These are phyloP conservation scores for Eumacrocentrus americanus DNA, from an alignment of 2,888 invertebrate species.

Conservation along the genomic window DNA sequence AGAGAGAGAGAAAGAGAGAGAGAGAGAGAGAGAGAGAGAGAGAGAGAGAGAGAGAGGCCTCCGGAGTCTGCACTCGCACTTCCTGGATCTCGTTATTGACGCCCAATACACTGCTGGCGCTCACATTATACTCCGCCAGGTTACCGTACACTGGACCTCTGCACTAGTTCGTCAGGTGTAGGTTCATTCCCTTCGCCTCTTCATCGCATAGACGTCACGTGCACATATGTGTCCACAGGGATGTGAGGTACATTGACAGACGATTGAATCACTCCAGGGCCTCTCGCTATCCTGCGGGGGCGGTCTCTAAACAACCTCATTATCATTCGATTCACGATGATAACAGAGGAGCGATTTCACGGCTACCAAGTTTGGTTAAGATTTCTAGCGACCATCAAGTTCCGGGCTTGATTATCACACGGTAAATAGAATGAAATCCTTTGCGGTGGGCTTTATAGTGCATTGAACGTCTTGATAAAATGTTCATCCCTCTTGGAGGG, in stretches of 20 bases:
- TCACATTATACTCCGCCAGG: constrained; percentile 53
- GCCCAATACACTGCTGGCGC: constrained; percentile 54
- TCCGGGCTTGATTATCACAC: background rate
- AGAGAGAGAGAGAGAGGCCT: too few species aligned
- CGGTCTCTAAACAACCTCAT: constrained; percentile 51
- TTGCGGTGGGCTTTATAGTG: too few species aligned
- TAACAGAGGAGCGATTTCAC: constrained; percentile 47
- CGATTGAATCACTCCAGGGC: constrained; percentile 12
- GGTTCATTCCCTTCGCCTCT: background rate
- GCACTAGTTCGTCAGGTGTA: constrained; percentile 1
- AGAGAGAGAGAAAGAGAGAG: constrained; percentile 21
- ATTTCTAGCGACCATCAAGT: background rate
- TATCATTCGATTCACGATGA: constrained; percentile 56
- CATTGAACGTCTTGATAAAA: too few species aligned
- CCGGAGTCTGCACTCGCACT: constrained; percentile 50
- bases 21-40: constrained; percentile 18
- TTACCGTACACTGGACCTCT: constrained; percentile 4
- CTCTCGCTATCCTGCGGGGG: constrained; percentile 8
- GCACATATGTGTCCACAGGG: background rate
- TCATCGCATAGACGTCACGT: background rate
- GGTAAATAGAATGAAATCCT: too few species aligned
- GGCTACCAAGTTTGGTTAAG: constrained; percentile 16
- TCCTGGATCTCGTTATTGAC: constrained; percentile 60
- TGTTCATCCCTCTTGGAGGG: too few species aligned
- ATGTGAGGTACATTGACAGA: background rate